Conservation (phyloP, 2,888 invertebrate genomes). For the Dinocampus coccinellae region DNA sequence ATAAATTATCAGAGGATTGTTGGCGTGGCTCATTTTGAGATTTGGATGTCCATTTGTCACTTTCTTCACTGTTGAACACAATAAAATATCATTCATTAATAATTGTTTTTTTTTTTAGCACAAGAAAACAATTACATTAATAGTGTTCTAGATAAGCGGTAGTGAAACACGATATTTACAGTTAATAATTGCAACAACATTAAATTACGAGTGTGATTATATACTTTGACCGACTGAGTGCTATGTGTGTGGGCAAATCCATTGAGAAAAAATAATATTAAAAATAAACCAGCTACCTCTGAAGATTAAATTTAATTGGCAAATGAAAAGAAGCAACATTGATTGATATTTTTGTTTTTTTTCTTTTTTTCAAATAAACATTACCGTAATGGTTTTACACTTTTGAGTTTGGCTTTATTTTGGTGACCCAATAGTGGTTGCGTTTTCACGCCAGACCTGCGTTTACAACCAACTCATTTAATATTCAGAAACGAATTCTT, state of each 20-base stretch:
- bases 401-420: conserved; percentile 53
- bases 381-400: conserved; percentile 54
- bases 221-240: background rate
- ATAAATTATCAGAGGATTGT: conserved; percentile 18
- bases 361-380: conserved; percentile 37
- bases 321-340: conserved; percentile 38
- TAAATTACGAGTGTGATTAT: background rate
- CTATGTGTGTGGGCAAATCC: background rate
- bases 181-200: background rate
- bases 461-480: conserved; percentile 37
- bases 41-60: conserved; percentile 39
- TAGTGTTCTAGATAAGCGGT: background rate
- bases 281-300: conserved; percentile 8
- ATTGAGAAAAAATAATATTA: conserved; percentile 10
- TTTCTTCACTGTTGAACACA: conserved; percentile 37
- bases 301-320: conserved; percentile 5
- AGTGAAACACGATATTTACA: background rate
- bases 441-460: conserved; percentile 52
- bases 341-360: conserved; percentile 17
- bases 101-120: too few relatives aligned
- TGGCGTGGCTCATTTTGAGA: conserved; percentile 38
- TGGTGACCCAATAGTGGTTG: conserved; percentile 49
- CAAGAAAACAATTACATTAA: background rate
- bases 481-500: background rate
- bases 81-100: background rate